These are phyloP conservation scores for Spondyliosoma cantharus DNA, from an alignment of 2,797 vertebrate species.

Conservation along the genomic window DNA sequence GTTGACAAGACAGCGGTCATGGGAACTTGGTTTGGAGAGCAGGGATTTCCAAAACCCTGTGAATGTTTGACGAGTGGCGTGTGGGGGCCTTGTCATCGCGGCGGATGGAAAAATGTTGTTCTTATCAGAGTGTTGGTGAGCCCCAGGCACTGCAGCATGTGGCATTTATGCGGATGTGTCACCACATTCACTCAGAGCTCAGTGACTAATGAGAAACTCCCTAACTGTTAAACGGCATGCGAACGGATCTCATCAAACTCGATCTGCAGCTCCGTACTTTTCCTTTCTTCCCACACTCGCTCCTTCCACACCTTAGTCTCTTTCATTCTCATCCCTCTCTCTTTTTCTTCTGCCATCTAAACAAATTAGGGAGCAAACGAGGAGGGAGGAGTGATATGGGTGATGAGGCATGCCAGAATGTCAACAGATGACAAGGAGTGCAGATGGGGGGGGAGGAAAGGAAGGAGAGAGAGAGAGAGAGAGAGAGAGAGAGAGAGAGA, in stretches of 20 bases:
- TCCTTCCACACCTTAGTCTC: constrained; percentile 37
- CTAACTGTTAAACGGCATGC: constrained; percentile 58
- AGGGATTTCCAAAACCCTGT: constrained; percentile 61
- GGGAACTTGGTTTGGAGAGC: constrained; percentile 69
- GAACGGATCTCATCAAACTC: constrained; percentile 63
- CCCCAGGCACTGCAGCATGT: constrained; percentile 65
- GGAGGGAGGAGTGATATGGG: constrained; percentile 70
- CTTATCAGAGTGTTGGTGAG: constrained; percentile 65
- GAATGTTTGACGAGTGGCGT: constrained; percentile 62
- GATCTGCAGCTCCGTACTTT: constrained; percentile 53
- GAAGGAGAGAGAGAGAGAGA: constrained; percentile 8
- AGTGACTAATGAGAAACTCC: constrained; percentile 71
- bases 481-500: constrained; percentile 33
- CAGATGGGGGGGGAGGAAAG: constrained; percentile 35
- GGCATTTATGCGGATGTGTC: constrained; percentile 70
- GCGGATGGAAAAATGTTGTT: constrained; percentile 74
- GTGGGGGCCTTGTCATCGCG: constrained; percentile 64
- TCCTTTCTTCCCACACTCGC: constrained; percentile 8
- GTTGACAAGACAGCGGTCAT: constrained; percentile 57
- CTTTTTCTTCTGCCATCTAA: constrained; percentile 54
- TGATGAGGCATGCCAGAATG: constrained; percentile 72
- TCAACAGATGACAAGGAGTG: constrained; percentile 68
- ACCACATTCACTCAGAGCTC: constrained; percentile 51
- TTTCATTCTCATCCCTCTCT: constrained; percentile 32
- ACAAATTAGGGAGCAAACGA: constrained; percentile 78